These are phyloP conservation scores for Pantherophis guttatus DNA, from an alignment of 2,113 vertebrate genomes.

Conservation along the genomic window DNA sequence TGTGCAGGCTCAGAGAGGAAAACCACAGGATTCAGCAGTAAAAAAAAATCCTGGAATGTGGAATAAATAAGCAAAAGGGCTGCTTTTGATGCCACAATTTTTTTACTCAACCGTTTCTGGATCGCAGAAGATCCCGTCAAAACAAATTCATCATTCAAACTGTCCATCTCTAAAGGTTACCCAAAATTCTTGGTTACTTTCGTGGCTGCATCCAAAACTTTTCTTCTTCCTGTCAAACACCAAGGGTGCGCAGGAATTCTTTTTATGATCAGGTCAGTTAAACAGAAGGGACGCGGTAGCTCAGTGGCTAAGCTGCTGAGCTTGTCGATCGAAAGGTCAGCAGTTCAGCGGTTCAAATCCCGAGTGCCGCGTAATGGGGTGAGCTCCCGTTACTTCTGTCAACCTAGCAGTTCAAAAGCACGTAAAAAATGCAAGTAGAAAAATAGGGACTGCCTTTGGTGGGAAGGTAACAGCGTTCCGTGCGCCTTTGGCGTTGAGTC, in stretches of 20 bases:
- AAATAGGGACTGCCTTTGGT: no score
- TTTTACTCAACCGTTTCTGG: background rate
- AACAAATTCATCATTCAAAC: background rate
- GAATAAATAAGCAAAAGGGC: background rate
- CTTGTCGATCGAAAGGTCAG: no score
- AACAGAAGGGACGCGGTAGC: no score
- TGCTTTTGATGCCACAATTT: background rate
- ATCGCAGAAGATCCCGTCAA: accelerated
- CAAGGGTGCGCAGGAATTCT: background rate
- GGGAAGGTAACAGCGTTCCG: no score
- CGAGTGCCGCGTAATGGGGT: no score
- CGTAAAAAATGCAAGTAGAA: no score
- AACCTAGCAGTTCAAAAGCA: no score
- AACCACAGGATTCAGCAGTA: background rate
- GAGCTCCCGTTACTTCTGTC: no score
- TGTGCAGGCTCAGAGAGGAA: background rate
- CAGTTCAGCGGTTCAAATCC: no score
- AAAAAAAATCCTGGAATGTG: background rate
- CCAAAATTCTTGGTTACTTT: background rate
- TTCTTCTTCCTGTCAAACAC: background rate
- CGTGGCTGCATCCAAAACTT: background rate
- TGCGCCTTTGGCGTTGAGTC: no score
- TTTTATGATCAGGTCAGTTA: background rate
- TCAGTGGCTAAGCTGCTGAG: no score
- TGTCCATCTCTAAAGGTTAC: background rate